phyloP scores from a whole-genome alignment of 2,797 vertebrate genomes.

The Moxostoma hubbsi region DNA sequence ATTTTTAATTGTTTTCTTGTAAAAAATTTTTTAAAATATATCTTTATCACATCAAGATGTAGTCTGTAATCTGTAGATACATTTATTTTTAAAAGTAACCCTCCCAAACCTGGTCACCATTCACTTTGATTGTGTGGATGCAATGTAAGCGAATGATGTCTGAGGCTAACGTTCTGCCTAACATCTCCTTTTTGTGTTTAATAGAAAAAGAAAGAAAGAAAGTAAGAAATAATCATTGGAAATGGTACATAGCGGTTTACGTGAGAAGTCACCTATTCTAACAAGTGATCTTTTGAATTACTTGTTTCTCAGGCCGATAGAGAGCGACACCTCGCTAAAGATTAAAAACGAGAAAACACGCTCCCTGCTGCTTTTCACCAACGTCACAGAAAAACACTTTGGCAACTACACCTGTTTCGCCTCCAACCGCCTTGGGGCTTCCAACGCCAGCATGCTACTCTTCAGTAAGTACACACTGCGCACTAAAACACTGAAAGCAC shows the following conservation, averaged over 20 bases:
- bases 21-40: too few relatives aligned
- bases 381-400: conserved; percentile 90
- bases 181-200: too few relatives aligned
- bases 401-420: conserved; percentile 96
- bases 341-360: conserved; percentile 91
- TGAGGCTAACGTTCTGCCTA: too few relatives aligned
- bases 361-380: conserved; percentile 90
- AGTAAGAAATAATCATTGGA: background rate
- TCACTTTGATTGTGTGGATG: too few relatives aligned
- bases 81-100: too few relatives aligned
- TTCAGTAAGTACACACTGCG: conserved; percentile 81
- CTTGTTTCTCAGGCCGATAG: conserved; percentile 75
- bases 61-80: too few relatives aligned
- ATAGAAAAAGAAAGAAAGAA: background rate
- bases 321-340: conserved; percentile 82
- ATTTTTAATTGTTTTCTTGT: too few relatives aligned
- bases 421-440: conserved; percentile 86
- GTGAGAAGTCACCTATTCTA: conserved; percentile 16
- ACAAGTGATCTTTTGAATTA: conserved; percentile 3
- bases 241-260: background rate
- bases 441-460: conserved; percentile 90
- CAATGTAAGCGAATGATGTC: too few relatives aligned
- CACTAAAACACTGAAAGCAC: background rate
- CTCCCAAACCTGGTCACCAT: too few relatives aligned
- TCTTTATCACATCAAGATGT: too few relatives aligned